Conservation (phyloP, 2,113 vertebrate species). For the Acrocephalus arundinaceus region DNA sequence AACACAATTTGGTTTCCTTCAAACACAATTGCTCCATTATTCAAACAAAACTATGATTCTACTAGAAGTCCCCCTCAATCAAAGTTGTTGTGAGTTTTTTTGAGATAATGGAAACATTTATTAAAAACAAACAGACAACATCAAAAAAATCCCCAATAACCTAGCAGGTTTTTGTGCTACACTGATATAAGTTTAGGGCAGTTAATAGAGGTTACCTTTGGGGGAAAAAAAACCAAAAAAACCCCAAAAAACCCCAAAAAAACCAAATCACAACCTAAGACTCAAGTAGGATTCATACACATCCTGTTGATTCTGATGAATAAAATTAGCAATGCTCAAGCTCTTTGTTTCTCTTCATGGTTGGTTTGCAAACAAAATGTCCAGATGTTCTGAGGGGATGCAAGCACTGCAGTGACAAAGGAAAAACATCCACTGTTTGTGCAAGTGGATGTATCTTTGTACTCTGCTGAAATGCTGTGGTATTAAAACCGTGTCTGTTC, state of each 20-base stretch:
- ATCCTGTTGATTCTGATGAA: not conserved
- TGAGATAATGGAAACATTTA: not conserved
- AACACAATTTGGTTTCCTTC: not conserved
- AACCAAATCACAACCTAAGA: not conserved
- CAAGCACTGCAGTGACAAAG: not conserved
- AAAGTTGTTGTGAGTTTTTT: not conserved
- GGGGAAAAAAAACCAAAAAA: not conserved
- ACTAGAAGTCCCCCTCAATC: fast-evolving
- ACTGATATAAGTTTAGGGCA: not conserved
- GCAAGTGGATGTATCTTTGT: fast-evolving
- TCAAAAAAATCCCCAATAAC: not conserved
- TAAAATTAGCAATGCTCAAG: not conserved
- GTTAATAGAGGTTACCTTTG: not conserved
- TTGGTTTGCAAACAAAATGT: fast-evolving
- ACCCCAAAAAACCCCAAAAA: too few relatives aligned
- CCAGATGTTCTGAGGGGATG: not conserved
- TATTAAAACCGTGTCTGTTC: not conserved
- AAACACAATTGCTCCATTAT: not conserved
- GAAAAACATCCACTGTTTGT: not conserved
- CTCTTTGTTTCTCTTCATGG: not conserved
- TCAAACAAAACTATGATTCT: not conserved
- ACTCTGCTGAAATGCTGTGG: fast-evolving
- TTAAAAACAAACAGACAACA: not conserved
- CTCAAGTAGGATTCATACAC: not conserved
- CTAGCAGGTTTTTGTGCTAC: not conserved